Base-by-base conservation (phyloP, 2,797 vertebrate species). In the Corythornis leucogaster region DNA sequence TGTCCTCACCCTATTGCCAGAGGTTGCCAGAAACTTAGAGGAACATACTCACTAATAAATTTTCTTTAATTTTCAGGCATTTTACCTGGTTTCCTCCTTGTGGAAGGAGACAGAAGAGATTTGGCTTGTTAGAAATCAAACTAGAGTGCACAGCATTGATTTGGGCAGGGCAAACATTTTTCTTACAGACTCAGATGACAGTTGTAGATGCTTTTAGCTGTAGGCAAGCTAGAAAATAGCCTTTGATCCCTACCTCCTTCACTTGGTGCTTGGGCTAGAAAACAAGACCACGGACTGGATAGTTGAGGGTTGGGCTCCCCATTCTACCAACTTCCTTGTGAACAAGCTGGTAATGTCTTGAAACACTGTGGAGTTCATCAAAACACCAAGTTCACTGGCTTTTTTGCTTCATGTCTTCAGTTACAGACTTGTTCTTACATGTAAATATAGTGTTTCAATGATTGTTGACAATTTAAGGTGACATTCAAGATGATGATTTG, bases 1-100 rank as follows among this genome's bases (percentile, higher is more conserved):
- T 82, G 4, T 92, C 45, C 76, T 95, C 81, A 68, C 58, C 50
- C 38, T 77, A 3, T 61, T 93, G 57, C 38, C 40, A 76, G 67
- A 73, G 59, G 19, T 81, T 94, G 75, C 55, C 50, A 87, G 68
- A 26, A 89, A 7, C 53, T 75, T 3, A 1, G 54, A 67, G 57
- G 25, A 92, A 30, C 8, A 5, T 46, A 22, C 42, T 93, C 70
- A 16, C 25, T 45, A 9, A 14, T 45, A 2, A 8, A 63, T 70
- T 82, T 76, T 71, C 9, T 80, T 74, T n/a, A 33, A 21, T 85
- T 92, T 71, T 54, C 12, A n/a, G 50, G 15, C 2, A 2, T 64
- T 80, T 67, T 51, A 31, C 38, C 11, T 63, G 3, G 2, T 61
- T 80, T 80, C 88, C 24, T 4, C 57, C 58, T 58, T 57, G 31